Percentiles rank a stretch among this genome's conserved stretches.
phyloP scores from a whole-genome alignment of 92 coral and sea anemone genomes.

The Porites cylindrica region DNA sequence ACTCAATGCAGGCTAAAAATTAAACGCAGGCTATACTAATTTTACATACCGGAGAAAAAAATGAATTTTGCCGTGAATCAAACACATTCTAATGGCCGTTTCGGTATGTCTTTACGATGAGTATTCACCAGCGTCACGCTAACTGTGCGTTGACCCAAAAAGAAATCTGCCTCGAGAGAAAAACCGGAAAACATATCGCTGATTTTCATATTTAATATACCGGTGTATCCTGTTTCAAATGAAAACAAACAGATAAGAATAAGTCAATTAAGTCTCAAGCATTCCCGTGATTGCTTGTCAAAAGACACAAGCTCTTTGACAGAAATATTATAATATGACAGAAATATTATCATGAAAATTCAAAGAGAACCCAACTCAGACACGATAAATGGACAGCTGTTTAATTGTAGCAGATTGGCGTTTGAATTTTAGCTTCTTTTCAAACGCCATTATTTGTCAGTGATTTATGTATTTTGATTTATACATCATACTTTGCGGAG shows the following conservation, averaged over 20 bases:
- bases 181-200: neutral
- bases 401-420: neutral
- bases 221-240: conserved; percentile 30
- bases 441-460: neutral
- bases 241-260: conserved; percentile 41
- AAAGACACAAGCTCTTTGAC: neutral
- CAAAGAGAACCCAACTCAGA: conserved; percentile 1
- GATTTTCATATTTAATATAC: conserved; percentile 43
- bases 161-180: neutral
- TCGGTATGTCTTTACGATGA: too few species aligned
- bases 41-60: too few species aligned
- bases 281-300: neutral
- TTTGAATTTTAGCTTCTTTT: neutral
- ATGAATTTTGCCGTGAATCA: too few species aligned
- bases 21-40: too few species aligned
- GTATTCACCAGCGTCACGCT: too few species aligned
- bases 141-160: neutral
- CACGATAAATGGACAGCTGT: neutral
- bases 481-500: too few species aligned
- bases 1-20: too few species aligned
- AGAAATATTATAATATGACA: neutral
- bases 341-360: neutral
- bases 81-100: too few species aligned
- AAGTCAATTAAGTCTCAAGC: conserved; percentile 20
- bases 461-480: neutral